Base-by-base conservation (phyloP, 2,113 vertebrate species). In the Psilopsiagon aurifrons region DNA sequence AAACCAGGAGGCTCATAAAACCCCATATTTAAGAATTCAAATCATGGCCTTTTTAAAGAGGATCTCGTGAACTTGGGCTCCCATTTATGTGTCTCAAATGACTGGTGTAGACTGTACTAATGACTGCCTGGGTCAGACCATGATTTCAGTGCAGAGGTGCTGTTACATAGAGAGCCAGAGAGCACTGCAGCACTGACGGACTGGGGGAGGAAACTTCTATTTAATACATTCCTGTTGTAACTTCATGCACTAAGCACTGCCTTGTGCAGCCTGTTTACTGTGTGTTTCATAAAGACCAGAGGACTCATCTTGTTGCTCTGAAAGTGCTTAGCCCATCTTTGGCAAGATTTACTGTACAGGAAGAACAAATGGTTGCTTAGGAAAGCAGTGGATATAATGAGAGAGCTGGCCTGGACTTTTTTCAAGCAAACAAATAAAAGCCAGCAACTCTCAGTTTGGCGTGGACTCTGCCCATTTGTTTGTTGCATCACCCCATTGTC, bases 11-110 rank as follows among this genome's bases (percentile, higher is more conserved):
- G 84, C 84, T 91, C 37, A n/a, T 95, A 96, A 97, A 94, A 11
- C 25, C 8, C 27, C 39, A 11, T 47, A 39, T 73, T 94, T 67
- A 46, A 87, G 90, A 83, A 94, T 54, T 73, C 78, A 77, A 66
- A 89, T 88, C 22, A 35, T 22, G 29, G 62, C 63, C 59, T 89
- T 95, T 97, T 97, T 96, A 43, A 95, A 96, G 91, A 91, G 91
- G 41, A 84, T 92, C 92, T 89, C 62, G 27, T 82, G 94, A 94
- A 90, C 88, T 37, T 39, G 28, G 63, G 66, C 69, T 84, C 77
- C 55, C 22, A 49, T 91, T 97, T 91, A 91, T 24, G 80, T 25
- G 77, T 67, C 94, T 90, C 91, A 86, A 82, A 88, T 69, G 94
- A 63, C 86, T 59, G 47, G 62, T 1, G 2, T 18, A 84, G 86